Conservation (phyloP, 2,113 vertebrate species). For the Myotis davidii region DNA sequence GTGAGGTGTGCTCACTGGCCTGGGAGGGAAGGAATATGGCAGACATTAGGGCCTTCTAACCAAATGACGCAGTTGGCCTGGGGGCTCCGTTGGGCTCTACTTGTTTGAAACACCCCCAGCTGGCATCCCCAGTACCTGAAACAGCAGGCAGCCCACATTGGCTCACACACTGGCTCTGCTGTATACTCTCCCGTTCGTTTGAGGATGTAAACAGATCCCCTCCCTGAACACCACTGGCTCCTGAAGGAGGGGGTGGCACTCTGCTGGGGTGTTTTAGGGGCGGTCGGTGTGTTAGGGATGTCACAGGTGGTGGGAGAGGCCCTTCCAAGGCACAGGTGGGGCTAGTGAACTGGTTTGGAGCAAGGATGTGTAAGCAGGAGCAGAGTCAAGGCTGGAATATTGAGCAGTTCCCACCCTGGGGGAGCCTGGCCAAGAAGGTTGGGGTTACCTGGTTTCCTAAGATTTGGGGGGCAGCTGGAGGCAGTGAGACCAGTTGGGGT, state of each 20-base stretch:
- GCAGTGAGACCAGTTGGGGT: not conserved
- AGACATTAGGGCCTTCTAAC: no score
- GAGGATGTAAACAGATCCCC: not conserved
- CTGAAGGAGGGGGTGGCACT: not conserved
- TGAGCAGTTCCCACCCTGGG: no score
- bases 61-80: accelerated
- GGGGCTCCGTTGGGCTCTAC: not conserved
- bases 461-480: not conserved
- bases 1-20: not conserved
- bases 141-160: accelerated
- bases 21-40: not conserved
- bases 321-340: not conserved
- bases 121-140: not conserved
- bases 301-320: not conserved
- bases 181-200: accelerated
- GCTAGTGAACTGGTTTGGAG: not conserved
- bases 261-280: not conserved
- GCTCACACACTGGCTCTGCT: not conserved
- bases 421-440: not conserved
- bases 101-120: accelerated
- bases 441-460: not conserved
- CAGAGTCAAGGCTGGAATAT: not conserved
- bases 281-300: not conserved
- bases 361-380: not conserved
- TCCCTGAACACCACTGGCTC: not conserved